phyloP scores from a whole-genome alignment of 2,113 vertebrate genomes.

The Gymnarchus niloticus region DNA sequence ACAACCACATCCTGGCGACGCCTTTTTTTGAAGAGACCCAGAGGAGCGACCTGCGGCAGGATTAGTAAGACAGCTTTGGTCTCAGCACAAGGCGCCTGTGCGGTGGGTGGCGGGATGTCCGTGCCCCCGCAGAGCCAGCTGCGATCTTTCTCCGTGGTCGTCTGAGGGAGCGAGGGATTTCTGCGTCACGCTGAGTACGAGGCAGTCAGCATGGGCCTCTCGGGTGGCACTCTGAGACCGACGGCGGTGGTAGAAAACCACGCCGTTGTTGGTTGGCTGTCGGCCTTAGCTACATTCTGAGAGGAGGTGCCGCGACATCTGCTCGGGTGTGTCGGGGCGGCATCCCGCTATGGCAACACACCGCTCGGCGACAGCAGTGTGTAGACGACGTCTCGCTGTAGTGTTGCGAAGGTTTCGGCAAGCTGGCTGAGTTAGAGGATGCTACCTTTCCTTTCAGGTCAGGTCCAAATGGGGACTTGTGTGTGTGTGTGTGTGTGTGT shows the following conservation, averaged over 20 bases:
- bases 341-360: background rate
- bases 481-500: background rate
- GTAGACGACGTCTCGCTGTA: too few species aligned
- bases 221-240: background rate
- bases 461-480: background rate
- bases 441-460: background rate
- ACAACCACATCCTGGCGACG: background rate
- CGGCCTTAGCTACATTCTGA: background rate
- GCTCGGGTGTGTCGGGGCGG: background rate
- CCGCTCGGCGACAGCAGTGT: background rate
- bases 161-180: slow-evolving; percentile 22
- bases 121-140: background rate
- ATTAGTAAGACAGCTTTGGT: background rate
- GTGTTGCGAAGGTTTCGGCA: background rate
- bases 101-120: background rate
- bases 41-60: background rate
- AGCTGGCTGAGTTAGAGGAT: background rate
- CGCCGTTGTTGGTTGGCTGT: background rate
- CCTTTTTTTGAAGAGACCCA: background rate
- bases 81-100: background rate
- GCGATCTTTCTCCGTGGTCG: slow-evolving; percentile 28
- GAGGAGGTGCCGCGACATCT: background rate
- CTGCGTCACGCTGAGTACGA: slow-evolving; percentile 26
- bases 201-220: background rate
- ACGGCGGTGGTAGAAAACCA: background rate